phyloP scores from a whole-genome alignment of 1,140 invertebrate genomes.

The Achatina immaculata region DNA sequence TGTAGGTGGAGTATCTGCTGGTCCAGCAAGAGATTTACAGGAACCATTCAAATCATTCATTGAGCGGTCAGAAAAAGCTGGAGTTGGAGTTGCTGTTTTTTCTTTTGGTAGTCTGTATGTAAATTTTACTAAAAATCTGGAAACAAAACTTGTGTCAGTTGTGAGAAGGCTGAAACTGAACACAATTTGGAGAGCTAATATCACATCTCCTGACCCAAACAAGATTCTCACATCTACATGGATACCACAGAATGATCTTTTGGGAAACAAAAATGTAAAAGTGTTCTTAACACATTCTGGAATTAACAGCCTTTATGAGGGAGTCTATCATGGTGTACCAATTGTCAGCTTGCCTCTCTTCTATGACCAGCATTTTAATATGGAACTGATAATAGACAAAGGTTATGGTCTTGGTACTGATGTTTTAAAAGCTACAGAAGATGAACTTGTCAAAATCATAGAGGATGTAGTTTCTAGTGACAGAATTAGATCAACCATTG shows the following conservation, averaged over 20 bases:
- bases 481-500: background rate
- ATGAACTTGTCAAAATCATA: background rate
- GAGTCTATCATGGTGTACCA: slow-evolving; percentile 54
- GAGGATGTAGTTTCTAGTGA: background rate
- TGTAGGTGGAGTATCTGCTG: slow-evolving; percentile 47
- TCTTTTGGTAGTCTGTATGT: slow-evolving; percentile 44
- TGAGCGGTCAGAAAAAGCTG: slow-evolving; percentile 18
- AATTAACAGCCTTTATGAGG: slow-evolving; percentile 54
- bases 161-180: slow-evolving; percentile 15
- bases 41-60: slow-evolving; percentile 37
- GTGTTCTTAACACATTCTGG: slow-evolving; percentile 58
- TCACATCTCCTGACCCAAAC: slow-evolving; percentile 17
- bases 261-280: slow-evolving; percentile 39
- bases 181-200: slow-evolving; percentile 28
- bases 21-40: slow-evolving; percentile 28
- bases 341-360: slow-evolving; percentile 78
- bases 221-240: slow-evolving; percentile 34
- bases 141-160: slow-evolving; percentile 38
- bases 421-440: background rate
- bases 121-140: slow-evolving; percentile 21
- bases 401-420: slow-evolving; percentile 35
- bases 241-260: slow-evolving; percentile 44
- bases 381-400: slow-evolving; percentile 34
- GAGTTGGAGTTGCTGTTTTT: slow-evolving; percentile 43
- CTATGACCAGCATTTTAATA: slow-evolving; percentile 46